Percentiles rank a stretch among this genome's conserved stretches.
Evolutionary conservation across 2,113 vertebrate genomes (phyloP).

Genomic region (Lethenteron reissneri): DNA sequence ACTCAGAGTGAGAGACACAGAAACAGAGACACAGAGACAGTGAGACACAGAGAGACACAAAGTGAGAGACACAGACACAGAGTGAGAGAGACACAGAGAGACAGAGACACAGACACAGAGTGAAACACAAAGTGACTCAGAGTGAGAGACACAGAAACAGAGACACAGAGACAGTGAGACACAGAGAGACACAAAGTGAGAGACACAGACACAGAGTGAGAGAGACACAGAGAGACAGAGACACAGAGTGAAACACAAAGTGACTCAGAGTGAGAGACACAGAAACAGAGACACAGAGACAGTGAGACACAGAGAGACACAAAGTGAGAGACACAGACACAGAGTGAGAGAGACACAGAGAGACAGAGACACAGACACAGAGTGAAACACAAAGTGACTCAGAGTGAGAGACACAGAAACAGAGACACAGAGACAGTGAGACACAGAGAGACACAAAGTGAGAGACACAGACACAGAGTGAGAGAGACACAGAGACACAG

Average conservation of each 20-base stretch:
- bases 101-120: no score
- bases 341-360: not conserved
- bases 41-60: no score
- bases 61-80: no score
- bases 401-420: not conserved
- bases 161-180: constrained; percentile 1
- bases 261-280: not conserved
- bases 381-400: not conserved
- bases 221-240: not conserved
- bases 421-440: not conserved
- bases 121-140: not conserved
- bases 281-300: not conserved
- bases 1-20: not conserved
- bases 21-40: not conserved
- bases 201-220: not conserved
- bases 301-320: not conserved
- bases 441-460: not conserved
- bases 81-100: not conserved
- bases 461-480: not conserved
- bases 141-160: not conserved
- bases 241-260: not conserved
- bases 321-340: not conserved
- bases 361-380: not conserved
- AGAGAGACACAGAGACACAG: not conserved
- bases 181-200: no score